Percentiles rank a stretch among this genome's conserved stretches.
phyloP scores from a whole-genome alignment of 2,797 vertebrate genomes.

The Octomys mimax region DNA sequence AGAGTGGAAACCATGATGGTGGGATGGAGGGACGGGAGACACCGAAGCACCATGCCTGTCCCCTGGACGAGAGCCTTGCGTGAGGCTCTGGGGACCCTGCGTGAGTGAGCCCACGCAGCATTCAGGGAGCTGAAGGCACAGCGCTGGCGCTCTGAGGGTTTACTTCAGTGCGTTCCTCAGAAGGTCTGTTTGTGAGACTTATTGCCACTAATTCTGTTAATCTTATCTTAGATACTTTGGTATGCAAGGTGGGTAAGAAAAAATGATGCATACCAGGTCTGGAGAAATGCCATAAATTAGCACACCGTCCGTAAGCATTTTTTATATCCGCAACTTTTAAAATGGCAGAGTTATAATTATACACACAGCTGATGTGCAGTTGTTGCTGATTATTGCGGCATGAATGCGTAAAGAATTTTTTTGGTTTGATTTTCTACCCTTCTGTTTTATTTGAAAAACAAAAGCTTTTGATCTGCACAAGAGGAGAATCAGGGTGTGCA shows the following conservation, averaged over 20 bases:
- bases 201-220: constrained; percentile 88
- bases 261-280: constrained; percentile 82
- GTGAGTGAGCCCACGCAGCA: neutral
- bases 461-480: constrained; percentile 71
- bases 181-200: constrained; percentile 84
- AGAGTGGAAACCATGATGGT: constrained; percentile 5
- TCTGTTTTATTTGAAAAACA: constrained; percentile 69
- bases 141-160: neutral
- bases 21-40: constrained; percentile 17
- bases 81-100: neutral
- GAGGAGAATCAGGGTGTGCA: constrained; percentile 79
- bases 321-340: constrained; percentile 72
- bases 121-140: neutral
- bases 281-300: constrained; percentile 80
- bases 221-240: constrained; percentile 88
- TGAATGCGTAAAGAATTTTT: constrained; percentile 58
- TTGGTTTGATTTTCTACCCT: constrained; percentile 53
- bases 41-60: neutral
- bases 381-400: constrained; percentile 73
- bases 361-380: constrained; percentile 73
- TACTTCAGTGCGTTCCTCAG: constrained; percentile 77
- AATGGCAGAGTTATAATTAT: constrained; percentile 72
- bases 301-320: constrained; percentile 72
- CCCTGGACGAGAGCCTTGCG: neutral
- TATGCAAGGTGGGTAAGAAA: constrained; percentile 87